Base-by-base conservation (phyloP, 2,888 invertebrate genomes). In the Leucania comma region DNA sequence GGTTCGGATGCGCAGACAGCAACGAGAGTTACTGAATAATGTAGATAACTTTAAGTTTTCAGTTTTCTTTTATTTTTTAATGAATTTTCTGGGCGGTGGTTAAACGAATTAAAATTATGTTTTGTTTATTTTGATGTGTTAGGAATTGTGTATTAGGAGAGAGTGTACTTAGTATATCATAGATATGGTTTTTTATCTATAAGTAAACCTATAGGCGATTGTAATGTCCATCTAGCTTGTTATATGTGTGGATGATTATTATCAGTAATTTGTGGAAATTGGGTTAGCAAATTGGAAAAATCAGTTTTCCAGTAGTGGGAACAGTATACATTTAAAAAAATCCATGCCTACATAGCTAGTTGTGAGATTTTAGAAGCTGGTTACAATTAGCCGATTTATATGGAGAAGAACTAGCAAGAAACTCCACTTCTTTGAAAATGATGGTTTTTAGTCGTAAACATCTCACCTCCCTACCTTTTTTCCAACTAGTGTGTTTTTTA, bases 21-120 rank as follows among this genome's bases (percentile, higher is more conserved):
- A 75, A 86, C 80, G 82, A 81, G 84, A 87, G 81, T 88, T 87
- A 89, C 85, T 80, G 84, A 86, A 90, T 89, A 87, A 88, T 86
- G 83, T 78, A 77, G 83, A 88, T 84, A 67, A 56, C 26, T 72
- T 73, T 53, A 78, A 83, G 77, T 80, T 80, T 68, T 54, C 46
- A 57, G 57, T 75, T 83, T 76, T 64, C 68, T 80, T 80, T 81
- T 72, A 73, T 68, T 78, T 78, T 83, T 82, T 78, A 80, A 82
- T 82, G 69, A 77, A 70, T 82, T 81, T 78, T 78, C 48, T 75
- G 74, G 64, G 69, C 57, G 57, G 51, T 17, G n/a, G 14, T 50
- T 81, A 46, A 61, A 53, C 24, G 42, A 53, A 53, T 80, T 61
- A 10, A 3, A 50, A 32, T 26, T 48, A 50, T 6, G 8, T n/a